A percentile compares a stretch with the other conserved stretches of the same genome.
These are phyloP conservation scores for Vollenhovia emeryi DNA, from an alignment of 1,140 invertebrate species.

Conservation along the genomic window DNA sequence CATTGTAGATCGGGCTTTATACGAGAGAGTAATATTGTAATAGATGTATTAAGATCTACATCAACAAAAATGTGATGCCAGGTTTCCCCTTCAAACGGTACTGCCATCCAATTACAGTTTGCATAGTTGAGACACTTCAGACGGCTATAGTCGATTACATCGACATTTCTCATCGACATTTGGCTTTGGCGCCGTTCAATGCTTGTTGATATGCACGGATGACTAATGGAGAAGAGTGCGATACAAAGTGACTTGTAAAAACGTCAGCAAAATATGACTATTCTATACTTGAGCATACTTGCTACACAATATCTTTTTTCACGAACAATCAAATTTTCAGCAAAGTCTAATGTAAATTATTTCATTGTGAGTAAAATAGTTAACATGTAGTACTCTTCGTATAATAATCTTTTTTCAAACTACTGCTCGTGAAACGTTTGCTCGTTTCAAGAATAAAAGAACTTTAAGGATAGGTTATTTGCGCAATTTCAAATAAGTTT, in stretches of 20 bases:
- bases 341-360: background rate
- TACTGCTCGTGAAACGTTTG: too few species aligned
- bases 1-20: too few species aligned
- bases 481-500: background rate
- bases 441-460: background rate
- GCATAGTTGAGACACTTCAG: background rate
- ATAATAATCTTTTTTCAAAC: background rate
- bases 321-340: background rate
- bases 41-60: background rate
- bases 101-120: constrained; percentile 28
- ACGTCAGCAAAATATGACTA: background rate
- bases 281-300: background rate
- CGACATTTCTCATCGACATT: background rate
- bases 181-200: background rate
- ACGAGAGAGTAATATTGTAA: too few species aligned
- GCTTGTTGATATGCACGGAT: background rate
- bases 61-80: background rate
- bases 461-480: background rate
- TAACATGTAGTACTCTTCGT: background rate
- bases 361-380: background rate
- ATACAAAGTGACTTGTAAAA: background rate
- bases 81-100: background rate
- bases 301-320: background rate
- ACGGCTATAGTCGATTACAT: background rate
- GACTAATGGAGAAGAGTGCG: background rate